phyloP scores from a whole-genome alignment of 2,113 vertebrate genomes.

The Microtus pennsylvanicus region DNA sequence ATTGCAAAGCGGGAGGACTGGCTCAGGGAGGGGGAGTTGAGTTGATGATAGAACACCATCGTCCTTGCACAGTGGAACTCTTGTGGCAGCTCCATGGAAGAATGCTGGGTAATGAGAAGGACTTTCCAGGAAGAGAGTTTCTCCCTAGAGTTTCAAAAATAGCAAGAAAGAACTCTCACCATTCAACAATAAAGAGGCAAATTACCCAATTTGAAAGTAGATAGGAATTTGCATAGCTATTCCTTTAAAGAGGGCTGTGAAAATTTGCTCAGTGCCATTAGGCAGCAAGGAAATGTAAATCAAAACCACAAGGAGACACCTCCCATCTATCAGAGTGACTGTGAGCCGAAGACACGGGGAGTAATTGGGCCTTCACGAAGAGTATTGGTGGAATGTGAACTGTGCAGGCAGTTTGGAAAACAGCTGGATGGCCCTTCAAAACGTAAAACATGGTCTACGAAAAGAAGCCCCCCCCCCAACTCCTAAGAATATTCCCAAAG shows the following conservation, averaged over 20 bases:
- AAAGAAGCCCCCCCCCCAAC: not conserved
- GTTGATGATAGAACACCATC: not conserved
- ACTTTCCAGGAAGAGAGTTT: conserved; percentile 19
- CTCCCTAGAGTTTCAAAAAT: conserved; percentile 45
- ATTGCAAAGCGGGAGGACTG: not conserved
- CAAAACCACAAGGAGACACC: not conserved
- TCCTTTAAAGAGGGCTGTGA: conserved; percentile 18
- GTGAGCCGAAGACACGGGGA: not conserved
- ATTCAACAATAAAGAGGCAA: conserved; percentile 4
- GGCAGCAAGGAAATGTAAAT: conserved; percentile 19
- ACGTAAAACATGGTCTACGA: not conserved
- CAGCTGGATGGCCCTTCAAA: not conserved
- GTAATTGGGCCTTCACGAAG: not conserved
- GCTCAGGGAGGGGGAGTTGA: not conserved
- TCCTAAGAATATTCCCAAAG: not conserved
- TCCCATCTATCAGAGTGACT: not conserved
- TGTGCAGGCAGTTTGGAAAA: conserved; percentile 4
- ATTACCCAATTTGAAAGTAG: conserved; percentile 17
- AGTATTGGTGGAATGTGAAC: not conserved
- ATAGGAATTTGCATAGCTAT: conserved; percentile 41
- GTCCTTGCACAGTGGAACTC: not conserved
- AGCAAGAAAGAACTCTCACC: conserved; percentile 40
- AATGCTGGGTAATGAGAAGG: not conserved
- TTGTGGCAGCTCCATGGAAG: not conserved
- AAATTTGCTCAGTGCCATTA: conserved; percentile 12